Evolutionary conservation across 2,113 vertebrate species (phyloP).

Genomic region (Lophura nycthemera): DNA sequence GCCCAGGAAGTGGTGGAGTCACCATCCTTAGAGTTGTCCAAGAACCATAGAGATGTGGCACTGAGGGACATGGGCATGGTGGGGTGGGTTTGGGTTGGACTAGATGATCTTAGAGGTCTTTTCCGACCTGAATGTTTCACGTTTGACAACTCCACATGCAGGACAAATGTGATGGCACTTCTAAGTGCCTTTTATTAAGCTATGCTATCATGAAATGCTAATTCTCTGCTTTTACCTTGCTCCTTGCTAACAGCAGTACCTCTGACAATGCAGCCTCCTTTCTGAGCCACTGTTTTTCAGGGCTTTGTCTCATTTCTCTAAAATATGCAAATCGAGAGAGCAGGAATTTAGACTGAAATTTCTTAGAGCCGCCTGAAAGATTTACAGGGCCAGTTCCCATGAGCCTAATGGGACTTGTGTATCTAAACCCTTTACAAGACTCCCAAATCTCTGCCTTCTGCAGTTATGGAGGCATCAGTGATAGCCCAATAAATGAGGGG

Average conservation of each 20-base stretch:
- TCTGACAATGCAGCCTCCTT: rapidly evolving
- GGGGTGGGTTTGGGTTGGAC: too few relatives aligned
- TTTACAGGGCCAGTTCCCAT: not conserved
- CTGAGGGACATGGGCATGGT: too few relatives aligned
- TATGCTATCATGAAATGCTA: not conserved
- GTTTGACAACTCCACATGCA: not conserved
- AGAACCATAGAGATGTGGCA: too few relatives aligned
- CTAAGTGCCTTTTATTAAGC: not conserved
- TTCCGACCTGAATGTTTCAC: too few relatives aligned
- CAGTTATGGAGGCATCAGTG: not conserved
- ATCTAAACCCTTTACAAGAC: slow-evolving; percentile 33
- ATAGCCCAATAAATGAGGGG: slow-evolving; percentile 31
- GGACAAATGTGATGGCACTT: not conserved
- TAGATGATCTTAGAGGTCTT: too few relatives aligned
- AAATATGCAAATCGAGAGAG: not conserved
- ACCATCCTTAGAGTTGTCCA: too few relatives aligned
- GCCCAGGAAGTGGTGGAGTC: too few relatives aligned
- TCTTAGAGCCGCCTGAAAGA: slow-evolving; percentile 9
- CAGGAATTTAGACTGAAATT: not conserved
- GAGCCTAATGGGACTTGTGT: not conserved
- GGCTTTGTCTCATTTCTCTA: not conserved
- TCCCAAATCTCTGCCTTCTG: slow-evolving; percentile 33
- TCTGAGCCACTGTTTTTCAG: not conserved
- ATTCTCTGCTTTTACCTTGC: not conserved
- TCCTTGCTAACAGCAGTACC: not conserved